These are phyloP conservation scores for Listrodromus nycthemerus DNA, from an alignment of 2,888 invertebrate genomes.

Conservation along the genomic window DNA sequence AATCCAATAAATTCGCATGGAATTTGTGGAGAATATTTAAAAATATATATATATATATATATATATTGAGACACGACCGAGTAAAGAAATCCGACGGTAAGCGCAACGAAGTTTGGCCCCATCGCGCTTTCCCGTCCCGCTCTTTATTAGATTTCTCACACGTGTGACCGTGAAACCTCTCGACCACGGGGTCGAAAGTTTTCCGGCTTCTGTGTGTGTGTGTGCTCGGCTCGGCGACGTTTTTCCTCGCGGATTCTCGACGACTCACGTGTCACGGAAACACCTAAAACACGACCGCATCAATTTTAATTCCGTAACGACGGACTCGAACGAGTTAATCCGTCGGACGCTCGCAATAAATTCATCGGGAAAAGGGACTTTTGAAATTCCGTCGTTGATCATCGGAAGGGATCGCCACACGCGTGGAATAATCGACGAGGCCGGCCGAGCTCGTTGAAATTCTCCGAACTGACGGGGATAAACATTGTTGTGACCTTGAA, in stretches of 20 bases:
- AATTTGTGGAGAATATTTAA: background rate
- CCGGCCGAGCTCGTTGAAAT: conserved; percentile 1
- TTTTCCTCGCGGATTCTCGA: conserved; percentile 24
- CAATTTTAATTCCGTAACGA: too few relatives aligned
- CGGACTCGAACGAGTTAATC: conserved; percentile 6
- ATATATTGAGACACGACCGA: background rate
- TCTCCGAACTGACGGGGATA: background rate
- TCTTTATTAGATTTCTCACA: conserved; percentile 73
- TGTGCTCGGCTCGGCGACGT: conserved; percentile 50
- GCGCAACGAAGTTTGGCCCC: background rate
- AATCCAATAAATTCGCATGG: background rate
- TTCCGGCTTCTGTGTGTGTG: conserved; percentile 73
- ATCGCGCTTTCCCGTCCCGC: background rate
- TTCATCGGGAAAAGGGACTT: background rate
- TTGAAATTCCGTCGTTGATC: background rate
- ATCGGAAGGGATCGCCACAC: conserved; percentile 30
- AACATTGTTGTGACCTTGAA: background rate
- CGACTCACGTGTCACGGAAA: conserved; percentile 38
- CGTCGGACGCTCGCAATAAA: background rate
- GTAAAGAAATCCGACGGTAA: background rate
- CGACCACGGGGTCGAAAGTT: conserved; percentile 72
- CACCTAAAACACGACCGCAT: background rate
- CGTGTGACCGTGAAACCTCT: conserved; percentile 78
- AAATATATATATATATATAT: too few relatives aligned
- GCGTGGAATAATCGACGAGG: conserved; percentile 22